Conservation (phyloP, 2,888 invertebrate species). For the Drosophila peninsularis region DNA sequence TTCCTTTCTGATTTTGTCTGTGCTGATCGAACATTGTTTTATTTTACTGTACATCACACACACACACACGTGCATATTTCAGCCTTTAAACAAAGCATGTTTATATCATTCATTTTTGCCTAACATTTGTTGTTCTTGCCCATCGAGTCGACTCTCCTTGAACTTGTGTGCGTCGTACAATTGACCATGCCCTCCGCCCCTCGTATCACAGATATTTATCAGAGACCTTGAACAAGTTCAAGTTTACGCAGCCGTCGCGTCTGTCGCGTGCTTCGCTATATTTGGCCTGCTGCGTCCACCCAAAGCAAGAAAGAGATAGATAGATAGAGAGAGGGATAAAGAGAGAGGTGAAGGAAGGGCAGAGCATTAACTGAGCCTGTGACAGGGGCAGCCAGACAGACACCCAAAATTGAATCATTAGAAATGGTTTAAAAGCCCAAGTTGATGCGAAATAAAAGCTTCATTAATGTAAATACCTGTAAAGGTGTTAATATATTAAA, state of each 20-base stretch:
- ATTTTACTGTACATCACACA: slow-evolving; percentile 29
- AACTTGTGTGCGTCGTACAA: slow-evolving; percentile 44
- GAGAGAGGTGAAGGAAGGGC: not conserved
- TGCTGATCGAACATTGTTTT: slow-evolving; percentile 41
- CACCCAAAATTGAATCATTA: slow-evolving; percentile 4
- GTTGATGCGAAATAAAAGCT: not conserved
- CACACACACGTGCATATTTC: not conserved
- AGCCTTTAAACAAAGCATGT: slow-evolving; percentile 63
- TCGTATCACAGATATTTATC: slow-evolving; percentile 34
- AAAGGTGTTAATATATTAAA: slow-evolving; percentile 7
- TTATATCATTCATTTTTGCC: slow-evolving; percentile 44
- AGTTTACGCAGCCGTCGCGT: slow-evolving; percentile 56
- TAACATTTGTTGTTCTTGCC: slow-evolving; percentile 20
- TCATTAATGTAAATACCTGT: not conserved
- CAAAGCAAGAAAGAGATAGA: not conserved
- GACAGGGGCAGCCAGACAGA: slow-evolving; percentile 26
- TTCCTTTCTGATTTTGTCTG: slow-evolving; percentile 17
- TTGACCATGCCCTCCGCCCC: slow-evolving; percentile 3
- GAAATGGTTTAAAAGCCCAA: not conserved
- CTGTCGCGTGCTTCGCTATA: slow-evolving; percentile 34
- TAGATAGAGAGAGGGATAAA: not conserved
- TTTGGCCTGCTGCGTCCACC: slow-evolving; percentile 10
- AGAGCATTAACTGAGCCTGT: slow-evolving; percentile 7
- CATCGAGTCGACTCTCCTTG: slow-evolving; percentile 55
- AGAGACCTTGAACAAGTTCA: slow-evolving; percentile 74